Percentiles rank a stretch among this genome's conserved stretches.
phyloP scores from a whole-genome alignment of 2,113 vertebrate species.

The Marmota monax region DNA sequence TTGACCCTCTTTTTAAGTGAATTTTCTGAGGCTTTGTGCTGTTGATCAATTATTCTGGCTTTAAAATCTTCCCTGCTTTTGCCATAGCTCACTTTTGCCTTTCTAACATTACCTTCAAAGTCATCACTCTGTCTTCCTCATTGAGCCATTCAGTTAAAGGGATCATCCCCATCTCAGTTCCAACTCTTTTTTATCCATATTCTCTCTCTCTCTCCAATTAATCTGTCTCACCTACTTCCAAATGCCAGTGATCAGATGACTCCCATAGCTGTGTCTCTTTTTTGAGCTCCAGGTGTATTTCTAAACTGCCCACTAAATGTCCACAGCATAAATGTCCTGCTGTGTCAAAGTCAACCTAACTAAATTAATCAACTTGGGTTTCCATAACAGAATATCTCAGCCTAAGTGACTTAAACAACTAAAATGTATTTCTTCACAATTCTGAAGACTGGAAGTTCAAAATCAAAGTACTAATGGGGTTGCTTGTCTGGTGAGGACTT shows the following conservation, averaged over 20 bases:
- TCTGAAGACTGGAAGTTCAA: background rate
- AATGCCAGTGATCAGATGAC: background rate
- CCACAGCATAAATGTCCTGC: background rate
- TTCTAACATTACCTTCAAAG: background rate
- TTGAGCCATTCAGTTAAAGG: background rate
- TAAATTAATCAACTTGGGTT: background rate
- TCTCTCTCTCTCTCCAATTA: background rate
- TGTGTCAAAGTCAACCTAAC: background rate
- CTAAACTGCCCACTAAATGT: background rate
- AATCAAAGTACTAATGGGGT: background rate
- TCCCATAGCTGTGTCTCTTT: background rate
- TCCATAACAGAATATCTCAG: background rate
- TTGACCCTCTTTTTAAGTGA: background rate
- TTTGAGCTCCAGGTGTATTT: background rate
- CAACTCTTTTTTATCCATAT: background rate
- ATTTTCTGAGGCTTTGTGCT: conserved; percentile 4
- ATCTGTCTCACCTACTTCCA: background rate
- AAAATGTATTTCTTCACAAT: background rate
- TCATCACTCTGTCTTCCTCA: background rate
- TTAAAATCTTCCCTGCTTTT: background rate
- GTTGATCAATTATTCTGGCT: background rate
- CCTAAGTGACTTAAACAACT: background rate
- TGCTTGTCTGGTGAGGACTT: background rate
- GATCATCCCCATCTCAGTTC: background rate
- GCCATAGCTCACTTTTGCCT: background rate